These are phyloP conservation scores for Calephelis perditalis DNA, from an alignment of 2,888 invertebrate genomes.

Conservation along the genomic window DNA sequence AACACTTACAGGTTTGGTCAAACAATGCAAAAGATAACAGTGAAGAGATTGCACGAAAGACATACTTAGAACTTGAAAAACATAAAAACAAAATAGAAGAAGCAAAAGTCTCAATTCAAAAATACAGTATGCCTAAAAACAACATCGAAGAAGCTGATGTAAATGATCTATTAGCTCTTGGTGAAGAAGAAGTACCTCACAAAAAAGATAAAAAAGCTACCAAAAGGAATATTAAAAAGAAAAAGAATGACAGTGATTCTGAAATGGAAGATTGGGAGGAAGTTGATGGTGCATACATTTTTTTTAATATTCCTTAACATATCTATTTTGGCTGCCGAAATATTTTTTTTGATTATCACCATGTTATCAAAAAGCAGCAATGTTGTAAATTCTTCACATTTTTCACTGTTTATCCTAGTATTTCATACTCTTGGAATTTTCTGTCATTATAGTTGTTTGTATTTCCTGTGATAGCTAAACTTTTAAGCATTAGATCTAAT, in stretches of 20 bases:
- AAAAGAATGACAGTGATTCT: slow-evolving; percentile 71
- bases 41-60: slow-evolving; percentile 64
- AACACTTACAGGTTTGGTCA: slow-evolving; percentile 52
- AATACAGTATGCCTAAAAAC: slow-evolving; percentile 53
- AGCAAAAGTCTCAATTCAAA: slow-evolving; percentile 75
- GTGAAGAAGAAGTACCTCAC: slow-evolving; percentile 69
- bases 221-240: slow-evolving; percentile 42
- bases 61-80: slow-evolving; percentile 76
- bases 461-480: no score
- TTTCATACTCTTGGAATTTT: no score
- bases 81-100: slow-evolving; percentile 80
- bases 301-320: neutral
- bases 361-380: no score
- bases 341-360: no score
- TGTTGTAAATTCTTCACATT: no score
- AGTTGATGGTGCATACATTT: slow-evolving; percentile 76
- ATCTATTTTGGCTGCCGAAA: slow-evolving; percentile 1
- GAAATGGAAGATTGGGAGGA: slow-evolving; percentile 87
- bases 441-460: no score
- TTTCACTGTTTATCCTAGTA: no score
- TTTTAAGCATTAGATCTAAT: no score
- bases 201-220: slow-evolving; percentile 36
- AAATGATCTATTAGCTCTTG: slow-evolving; percentile 80
- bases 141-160: slow-evolving; percentile 66
- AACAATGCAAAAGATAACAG: slow-evolving; percentile 50